Percentiles rank a stretch among this genome's conserved stretches.
phyloP scores from a whole-genome alignment of 2,113 vertebrate species.

The Coryphaenoides rupestris region DNA sequence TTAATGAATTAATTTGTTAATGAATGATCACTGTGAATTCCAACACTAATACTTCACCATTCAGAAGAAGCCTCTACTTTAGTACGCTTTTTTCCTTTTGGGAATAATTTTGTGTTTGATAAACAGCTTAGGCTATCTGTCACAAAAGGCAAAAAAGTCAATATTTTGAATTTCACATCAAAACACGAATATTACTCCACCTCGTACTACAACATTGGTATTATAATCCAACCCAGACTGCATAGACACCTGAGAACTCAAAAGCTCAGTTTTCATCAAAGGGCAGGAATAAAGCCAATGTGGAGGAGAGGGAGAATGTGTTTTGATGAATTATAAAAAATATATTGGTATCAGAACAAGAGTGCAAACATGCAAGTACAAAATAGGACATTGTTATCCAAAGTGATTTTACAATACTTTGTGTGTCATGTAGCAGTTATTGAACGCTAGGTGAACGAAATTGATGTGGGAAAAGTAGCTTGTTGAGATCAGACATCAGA shows the following conservation, averaged over 20 bases:
- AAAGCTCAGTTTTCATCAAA: conserved; percentile 58
- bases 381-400: not conserved
- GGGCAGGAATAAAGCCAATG: conserved; percentile 39
- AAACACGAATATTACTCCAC: conserved; percentile 6
- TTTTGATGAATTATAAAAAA: conserved; percentile 49
- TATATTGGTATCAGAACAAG: conserved; percentile 13
- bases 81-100: not conserved
- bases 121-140: not conserved
- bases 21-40: conserved; percentile 32
- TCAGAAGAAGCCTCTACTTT: conserved; percentile 13
- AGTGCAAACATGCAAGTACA: not conserved
- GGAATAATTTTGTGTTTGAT: not conserved
- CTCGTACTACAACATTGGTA: not conserved
- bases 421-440: not conserved
- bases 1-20: conserved; percentile 27
- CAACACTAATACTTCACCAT: conserved; percentile 25
- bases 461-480: not conserved
- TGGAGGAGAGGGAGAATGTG: conserved; percentile 1
- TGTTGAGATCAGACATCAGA: conserved; percentile 16
- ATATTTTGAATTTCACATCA: not conserved
- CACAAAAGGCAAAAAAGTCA: not conserved
- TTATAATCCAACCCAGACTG: conserved; percentile 20
- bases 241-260: conserved; percentile 57
- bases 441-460: not conserved
- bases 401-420: not conserved